Base-by-base conservation (phyloP, 2,797 vertebrate species). In the Melanotaenia trifasciata region DNA sequence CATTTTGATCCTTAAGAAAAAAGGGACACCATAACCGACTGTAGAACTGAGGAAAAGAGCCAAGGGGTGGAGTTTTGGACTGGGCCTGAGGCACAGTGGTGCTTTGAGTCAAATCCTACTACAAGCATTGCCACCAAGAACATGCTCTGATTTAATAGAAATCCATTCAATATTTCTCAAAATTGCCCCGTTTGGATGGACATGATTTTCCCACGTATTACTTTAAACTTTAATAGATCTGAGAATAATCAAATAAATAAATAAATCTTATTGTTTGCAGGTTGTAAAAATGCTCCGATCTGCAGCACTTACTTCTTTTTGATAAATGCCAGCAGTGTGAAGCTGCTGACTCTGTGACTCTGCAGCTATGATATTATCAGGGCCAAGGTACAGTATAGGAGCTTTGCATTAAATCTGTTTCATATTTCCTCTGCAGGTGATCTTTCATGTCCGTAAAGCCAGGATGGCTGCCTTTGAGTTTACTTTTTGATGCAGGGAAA, bases 41-140 rank as follows among this genome's bases (percentile, higher is more conserved):
- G 38, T 16, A 18, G 16, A 43, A 40, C 13, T 13, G 38, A 40
- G 3, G 38, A 40, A 4, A 14, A 40, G 13, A 40, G 16, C 40
- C 16, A 18, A 43, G 5, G 40, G 40, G 16, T 43, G 14, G 40
- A 43, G 18, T 43, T 5, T 5, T 43, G 40, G 4, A 5, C 5
- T 43, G 40, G 16, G 14, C 16, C 40, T 18, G 40, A 35, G 50
- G 51, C 60, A 64, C 51, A 24, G 36, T 47, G 65, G 65, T 45
- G 53, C 28, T 67, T 67, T 33, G 26, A 32, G 16, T 43, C 30
- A 58, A 67, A 58, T 45, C 20, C 67, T 59, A 16, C 11, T 7
- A 58, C 51, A 26, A 18, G 22, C 5, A 28, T 67, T 45, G 1
- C 36, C 32, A 22, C 30, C n/a, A 45, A 24, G 5, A 11, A 47